These are phyloP conservation scores for Corythaixoides concolor DNA, from an alignment of 2,113 vertebrate species.

Conservation along the genomic window DNA sequence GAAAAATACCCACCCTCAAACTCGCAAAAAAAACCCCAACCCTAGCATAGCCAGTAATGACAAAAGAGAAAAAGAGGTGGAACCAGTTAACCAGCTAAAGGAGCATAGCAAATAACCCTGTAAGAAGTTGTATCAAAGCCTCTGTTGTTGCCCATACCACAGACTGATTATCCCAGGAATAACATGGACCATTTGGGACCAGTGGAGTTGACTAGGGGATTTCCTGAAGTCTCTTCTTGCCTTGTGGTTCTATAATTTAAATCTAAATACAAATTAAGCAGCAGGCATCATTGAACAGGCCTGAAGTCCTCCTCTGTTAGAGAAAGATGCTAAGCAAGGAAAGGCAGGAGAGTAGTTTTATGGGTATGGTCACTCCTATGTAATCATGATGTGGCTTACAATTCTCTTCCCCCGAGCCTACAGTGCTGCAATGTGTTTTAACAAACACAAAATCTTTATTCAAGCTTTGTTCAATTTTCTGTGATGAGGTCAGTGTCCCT, in stretches of 20 bases:
- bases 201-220: background rate
- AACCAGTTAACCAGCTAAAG: background rate
- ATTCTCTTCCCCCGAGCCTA: background rate
- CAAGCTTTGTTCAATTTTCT: background rate
- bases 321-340: background rate
- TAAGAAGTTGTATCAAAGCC: background rate
- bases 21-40: background rate
- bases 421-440: background rate
- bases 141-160: background rate
- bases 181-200: background rate
- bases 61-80: background rate
- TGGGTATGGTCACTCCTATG: background rate
- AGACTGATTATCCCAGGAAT: background rate
- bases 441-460: background rate
- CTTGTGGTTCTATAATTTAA: background rate
- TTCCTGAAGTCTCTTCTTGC: background rate
- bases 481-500: background rate
- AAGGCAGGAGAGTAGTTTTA: background rate
- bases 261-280: background rate
- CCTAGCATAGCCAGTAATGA: background rate
- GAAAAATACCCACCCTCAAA: background rate
- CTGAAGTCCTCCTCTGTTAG: background rate
- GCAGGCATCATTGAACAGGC: background rate
- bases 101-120: background rate
- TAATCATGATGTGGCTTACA: background rate